Base-by-base conservation (phyloP, 2,888 invertebrate species). In the Plagodis dolabraria region DNA sequence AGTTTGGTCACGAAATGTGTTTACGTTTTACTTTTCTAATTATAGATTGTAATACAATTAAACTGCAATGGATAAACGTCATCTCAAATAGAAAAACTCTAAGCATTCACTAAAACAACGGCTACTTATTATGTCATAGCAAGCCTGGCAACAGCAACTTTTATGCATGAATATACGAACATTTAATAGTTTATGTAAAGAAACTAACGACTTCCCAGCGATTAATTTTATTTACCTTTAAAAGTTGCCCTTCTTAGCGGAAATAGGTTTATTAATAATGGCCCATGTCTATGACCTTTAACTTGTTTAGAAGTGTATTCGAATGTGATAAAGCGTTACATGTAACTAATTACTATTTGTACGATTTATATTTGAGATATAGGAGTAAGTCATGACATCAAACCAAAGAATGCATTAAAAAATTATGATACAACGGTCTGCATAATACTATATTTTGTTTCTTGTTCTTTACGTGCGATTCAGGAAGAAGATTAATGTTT, bases 191-290 rank as follows among this genome's bases (percentile, higher is more conserved):
- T 22, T 1, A 69, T 60, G 58, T 66, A 73, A 74, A 70, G 74
- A 69, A 75, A 72, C 77, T 72, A 76, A 83, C 76, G 74, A 79
- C 74, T 77, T 73, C 70, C 70, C 71, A 71, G 70, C 73, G 68
- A 76, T 79, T 76, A 79, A 83, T 5, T 83, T 83, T 76, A 82
- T 82, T 79, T 81, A 63, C 74, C 71, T 74, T 76, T 78, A 75
- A 77, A 74, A 76, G 72, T 63, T 63, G 68, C 68, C 63, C 60
- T 69, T 64, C 53, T 63, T 68, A 70, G 67, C 70, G 74, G 76
- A 78, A 59, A 61, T 69, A 70, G 64, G 63, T 70, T 70, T 73
- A 70, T 71, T 76, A 72, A 71, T 71, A 76, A 72, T 74, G 72
- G 75, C 72, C 68, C 70, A 60, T 72, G 66, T 67, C 67, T 70